Evolutionary conservation across 1,140 invertebrate genomes (phyloP).

Genomic region (Formica selysi): DNA sequence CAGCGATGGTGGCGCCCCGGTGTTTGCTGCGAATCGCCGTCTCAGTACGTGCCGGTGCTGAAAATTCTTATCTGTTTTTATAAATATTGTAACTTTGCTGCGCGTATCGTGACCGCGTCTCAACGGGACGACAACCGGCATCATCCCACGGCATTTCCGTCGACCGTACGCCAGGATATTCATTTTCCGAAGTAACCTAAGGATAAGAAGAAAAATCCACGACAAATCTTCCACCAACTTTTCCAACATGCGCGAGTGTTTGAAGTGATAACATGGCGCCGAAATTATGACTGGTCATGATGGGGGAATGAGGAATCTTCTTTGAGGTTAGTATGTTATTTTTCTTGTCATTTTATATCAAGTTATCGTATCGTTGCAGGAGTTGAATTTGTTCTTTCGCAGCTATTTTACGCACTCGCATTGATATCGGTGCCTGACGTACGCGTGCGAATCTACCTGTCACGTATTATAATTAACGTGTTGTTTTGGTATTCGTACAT

Average conservation of each 20-base stretch:
- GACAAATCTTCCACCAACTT: slow-evolving; percentile 67
- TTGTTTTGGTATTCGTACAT: slow-evolving; percentile 55
- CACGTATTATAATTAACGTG: slow-evolving; percentile 62
- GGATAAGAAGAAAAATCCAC: slow-evolving; percentile 38
- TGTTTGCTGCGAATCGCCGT: slow-evolving; percentile 59
- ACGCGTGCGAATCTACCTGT: slow-evolving; percentile 45
- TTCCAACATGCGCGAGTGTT: slow-evolving; percentile 78
- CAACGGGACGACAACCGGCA: slow-evolving; percentile 9
- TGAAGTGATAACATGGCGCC: slow-evolving; percentile 80
- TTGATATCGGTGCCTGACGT: neutral
- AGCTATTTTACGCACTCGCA: neutral
- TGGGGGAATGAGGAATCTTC: slow-evolving; percentile 63
- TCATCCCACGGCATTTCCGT: neutral
- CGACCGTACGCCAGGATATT: neutral
- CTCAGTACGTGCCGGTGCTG: slow-evolving; percentile 62
- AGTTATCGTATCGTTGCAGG: neutral
- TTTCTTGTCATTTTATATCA: neutral
- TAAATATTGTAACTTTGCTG: slow-evolving; percentile 73
- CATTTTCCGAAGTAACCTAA: neutral
- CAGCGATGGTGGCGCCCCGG: slow-evolving; percentile 58
- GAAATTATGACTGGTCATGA: slow-evolving; percentile 76
- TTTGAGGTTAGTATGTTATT: slow-evolving; percentile 78
- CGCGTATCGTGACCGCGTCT: slow-evolving; percentile 18
- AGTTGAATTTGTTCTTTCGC: neutral
- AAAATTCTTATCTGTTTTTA: slow-evolving; percentile 75